Evolutionary conservation across 2,797 vertebrate genomes (phyloP), one percentile per base, ranked within the genome.

Genomic region (Menidia menidia): DNA sequence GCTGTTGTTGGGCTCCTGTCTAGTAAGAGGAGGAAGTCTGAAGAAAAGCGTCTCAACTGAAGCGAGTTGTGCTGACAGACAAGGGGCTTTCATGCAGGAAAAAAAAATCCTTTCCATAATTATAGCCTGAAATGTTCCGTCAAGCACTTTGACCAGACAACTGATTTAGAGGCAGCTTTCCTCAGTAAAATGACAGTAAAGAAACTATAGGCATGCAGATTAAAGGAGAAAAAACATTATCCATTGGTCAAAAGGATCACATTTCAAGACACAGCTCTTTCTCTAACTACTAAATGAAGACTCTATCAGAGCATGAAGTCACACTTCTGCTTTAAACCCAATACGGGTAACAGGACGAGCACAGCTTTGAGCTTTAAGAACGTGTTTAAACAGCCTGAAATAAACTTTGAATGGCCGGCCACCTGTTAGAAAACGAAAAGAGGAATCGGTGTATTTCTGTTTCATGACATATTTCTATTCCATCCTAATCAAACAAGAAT

Each of bases 241-340:
- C 51, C 0, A 19, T 18, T 10, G n/a, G 2, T 18, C 4, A 32
- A 52, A 16, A 55, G 15, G 47, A 11, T 4, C 45, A 8, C 3
- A 53, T 53, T 41, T 53, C 39, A 43, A 42, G 39, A 18, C 32
- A 30, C 42, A 35, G 4, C 9, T 32, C 6, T 2, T 19, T 6
- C 3, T 43, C 35, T 14, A n/a, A 18, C 4, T 4, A 63, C 77
- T 79, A 87, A 84, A 53, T 57, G 52, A 45, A 11, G 31, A 60
- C 33, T 64, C 51, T 56, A 43, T 78, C 11, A 15, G 9, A 60
- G 6, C 4, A 0, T 52, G 14, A 78, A 74, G 58, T 72, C 39
- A 52, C 75, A 73, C 56, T 89, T 88, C 77, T 84, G 72, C 84
- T 86, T 80, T 67, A 9, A 2, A 30, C 4, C n/a, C 11, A 8